Evolutionary conservation across 2,888 invertebrate species (phyloP), one percentile per base, ranked within the genome.

Genomic region (Melanostoma mellinum): DNA sequence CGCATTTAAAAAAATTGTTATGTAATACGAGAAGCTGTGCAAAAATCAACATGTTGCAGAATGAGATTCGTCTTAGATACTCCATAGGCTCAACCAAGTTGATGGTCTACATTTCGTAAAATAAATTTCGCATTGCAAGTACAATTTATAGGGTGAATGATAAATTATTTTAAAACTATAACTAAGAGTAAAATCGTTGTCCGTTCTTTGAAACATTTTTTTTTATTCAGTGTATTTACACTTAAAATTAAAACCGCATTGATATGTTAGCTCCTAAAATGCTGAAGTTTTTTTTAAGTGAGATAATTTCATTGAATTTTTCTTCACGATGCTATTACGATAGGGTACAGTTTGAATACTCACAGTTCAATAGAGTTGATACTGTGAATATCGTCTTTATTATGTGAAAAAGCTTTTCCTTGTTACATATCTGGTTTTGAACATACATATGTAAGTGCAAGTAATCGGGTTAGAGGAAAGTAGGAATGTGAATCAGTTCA

Each of bases 401-500:
- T 61, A 56, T n/a, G 38, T 44, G 3, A 48, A 46, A 74, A 63
- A 63, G 71, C 58, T 80, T 69, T 68, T 69, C 63, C 58, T 75
- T 35, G 40, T 67, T 63, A n/a, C 30, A 65, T 53, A 58, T 80
- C 80, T 65, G 63, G 79, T 80, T 74, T 73, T 69, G 38, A 67
- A 67, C 63, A 38, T 40, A 5, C 33, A 9, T 61, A 9, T 55
- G 46, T 6, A 40, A 53, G 67, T 68, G 10, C 50, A 20, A 65
- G 65, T 35, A 74, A 63, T 80, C 79, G 44, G 63, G 69, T 69
- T 75, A 58, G 74, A 56, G 60, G 52, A 60, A 75, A 80, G 69
- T 75, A 53, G 69, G 63, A 74, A 65, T 71, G 74, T 44, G 65
- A 40, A 65, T 80, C 56, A 71, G 56, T 68, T 80, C 75, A 52